Percentiles rank a stretch among this genome's conserved stretches.
phyloP scores from a whole-genome alignment of 2,113 vertebrate species.

The Azemiops feae region DNA sequence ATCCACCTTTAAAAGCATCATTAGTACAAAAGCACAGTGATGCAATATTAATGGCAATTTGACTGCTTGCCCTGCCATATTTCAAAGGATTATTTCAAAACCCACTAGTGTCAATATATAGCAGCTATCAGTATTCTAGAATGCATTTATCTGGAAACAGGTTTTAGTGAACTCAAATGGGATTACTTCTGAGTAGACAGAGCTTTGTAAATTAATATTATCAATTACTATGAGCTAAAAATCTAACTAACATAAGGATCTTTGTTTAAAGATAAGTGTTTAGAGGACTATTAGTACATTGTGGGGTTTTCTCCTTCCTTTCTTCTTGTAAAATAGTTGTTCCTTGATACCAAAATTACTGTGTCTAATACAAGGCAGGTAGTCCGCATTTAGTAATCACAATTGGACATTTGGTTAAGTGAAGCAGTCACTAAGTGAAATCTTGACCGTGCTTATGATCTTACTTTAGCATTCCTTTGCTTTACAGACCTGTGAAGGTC shows the following conservation, averaged over 20 bases:
- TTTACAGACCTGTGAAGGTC: neutral
- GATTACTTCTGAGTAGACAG: neutral
- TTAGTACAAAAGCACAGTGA: conserved; percentile 1
- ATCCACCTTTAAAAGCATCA: conserved; percentile 22
- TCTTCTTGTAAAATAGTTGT: neutral
- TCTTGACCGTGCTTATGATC: neutral
- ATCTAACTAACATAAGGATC: neutral
- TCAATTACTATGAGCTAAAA: conserved; percentile 5
- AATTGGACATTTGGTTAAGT: neutral
- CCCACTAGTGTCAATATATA: neutral
- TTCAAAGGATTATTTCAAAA: conserved; percentile 25
- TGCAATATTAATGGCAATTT: neutral
- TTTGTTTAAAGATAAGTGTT: neutral
- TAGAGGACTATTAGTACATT: neutral
- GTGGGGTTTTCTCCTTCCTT: neutral
- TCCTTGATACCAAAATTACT: neutral
- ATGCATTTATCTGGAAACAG: neutral
- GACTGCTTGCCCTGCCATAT: conserved; percentile 3
- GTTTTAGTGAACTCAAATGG: neutral
- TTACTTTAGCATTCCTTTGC: neutral
- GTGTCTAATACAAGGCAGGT: neutral
- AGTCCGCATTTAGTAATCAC: neutral
- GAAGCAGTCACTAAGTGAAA: neutral
- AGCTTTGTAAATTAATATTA: neutral
- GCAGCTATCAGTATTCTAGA: neutral